Evolutionary conservation across 2,888 invertebrate genomes (phyloP).

Genomic region (Drosophila leonis): DNA sequence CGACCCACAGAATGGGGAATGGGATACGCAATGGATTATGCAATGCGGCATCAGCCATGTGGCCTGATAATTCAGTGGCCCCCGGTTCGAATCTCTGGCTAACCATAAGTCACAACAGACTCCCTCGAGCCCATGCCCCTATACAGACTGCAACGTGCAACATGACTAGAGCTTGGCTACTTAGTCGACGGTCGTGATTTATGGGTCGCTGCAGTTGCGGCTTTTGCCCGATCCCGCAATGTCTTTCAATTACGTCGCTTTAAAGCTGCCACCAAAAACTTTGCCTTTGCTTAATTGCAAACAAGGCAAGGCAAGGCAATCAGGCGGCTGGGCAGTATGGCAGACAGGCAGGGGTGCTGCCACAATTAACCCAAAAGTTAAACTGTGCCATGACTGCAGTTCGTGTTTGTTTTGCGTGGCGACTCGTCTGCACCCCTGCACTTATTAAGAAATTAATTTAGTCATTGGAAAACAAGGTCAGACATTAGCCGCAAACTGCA

Average conservation of each 20-base stretch:
- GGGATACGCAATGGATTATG: slow-evolving; percentile 65
- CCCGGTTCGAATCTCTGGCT: slow-evolving; percentile 45
- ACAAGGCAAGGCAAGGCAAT: slow-evolving; percentile 5
- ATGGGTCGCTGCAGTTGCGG: slow-evolving; percentile 60
- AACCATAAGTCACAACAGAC: slow-evolving; percentile 71
- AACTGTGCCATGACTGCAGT: slow-evolving; percentile 76
- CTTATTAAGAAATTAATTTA: slow-evolving; percentile 82
- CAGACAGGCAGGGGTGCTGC: slow-evolving; percentile 27
- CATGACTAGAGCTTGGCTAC: slow-evolving; percentile 66
- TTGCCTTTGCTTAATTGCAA: slow-evolving; percentile 73
- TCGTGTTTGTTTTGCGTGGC: slow-evolving; percentile 66
- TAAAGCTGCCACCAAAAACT: slow-evolving; percentile 67
- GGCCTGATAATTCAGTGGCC: slow-evolving; percentile 52
- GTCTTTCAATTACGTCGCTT: slow-evolving; percentile 75
- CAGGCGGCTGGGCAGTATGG: not conserved
- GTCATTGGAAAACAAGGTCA: slow-evolving; percentile 85
- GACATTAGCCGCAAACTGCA: slow-evolving; percentile 86
- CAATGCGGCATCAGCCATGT: slow-evolving; percentile 61
- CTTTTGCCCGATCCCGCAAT: slow-evolving; percentile 56
- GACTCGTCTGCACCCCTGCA: slow-evolving; percentile 46
- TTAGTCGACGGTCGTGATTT: slow-evolving; percentile 73
- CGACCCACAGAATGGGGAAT: slow-evolving; percentile 38
- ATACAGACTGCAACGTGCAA: slow-evolving; percentile 41
- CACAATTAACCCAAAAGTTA: slow-evolving; percentile 61
- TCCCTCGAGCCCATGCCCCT: not conserved